phyloP scores from a whole-genome alignment of 2,113 vertebrate genomes.

The Percopsis transmontana region DNA sequence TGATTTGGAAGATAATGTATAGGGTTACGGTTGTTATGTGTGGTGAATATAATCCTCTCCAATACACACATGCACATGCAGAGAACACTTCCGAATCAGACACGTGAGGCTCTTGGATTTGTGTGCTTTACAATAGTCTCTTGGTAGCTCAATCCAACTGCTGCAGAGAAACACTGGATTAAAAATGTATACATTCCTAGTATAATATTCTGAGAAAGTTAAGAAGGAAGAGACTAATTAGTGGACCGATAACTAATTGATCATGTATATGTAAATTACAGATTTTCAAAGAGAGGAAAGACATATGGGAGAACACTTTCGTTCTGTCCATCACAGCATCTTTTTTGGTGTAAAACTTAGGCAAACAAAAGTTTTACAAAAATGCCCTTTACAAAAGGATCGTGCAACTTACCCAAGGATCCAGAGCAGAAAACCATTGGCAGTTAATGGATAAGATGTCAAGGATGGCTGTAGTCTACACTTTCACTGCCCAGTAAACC shows the following conservation, averaged over 20 bases:
- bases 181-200: constrained; percentile 63
- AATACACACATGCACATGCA: not conserved
- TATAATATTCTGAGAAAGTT: constrained; percentile 66
- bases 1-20: not conserved
- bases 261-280: constrained; percentile 50
- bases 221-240: constrained; percentile 60
- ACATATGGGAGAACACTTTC: constrained; percentile 20
- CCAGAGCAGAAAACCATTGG: constrained; percentile 26
- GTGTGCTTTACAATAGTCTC: constrained; percentile 30
- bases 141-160: constrained; percentile 40
- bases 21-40: not conserved
- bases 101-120: constrained; percentile 20
- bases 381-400: constrained; percentile 28
- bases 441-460: constrained; percentile 29
- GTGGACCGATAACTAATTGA: constrained; percentile 63
- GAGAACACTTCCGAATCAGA: constrained; percentile 1
- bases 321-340: constrained; percentile 30
- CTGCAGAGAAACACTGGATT: constrained; percentile 46
- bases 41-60: not conserved
- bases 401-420: constrained; percentile 54
- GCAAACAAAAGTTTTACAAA: not conserved
- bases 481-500: constrained; percentile 33
- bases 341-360: constrained; percentile 22
- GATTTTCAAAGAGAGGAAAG: constrained; percentile 62
- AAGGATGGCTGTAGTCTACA: constrained; percentile 42